phyloP scores from a whole-genome alignment of 2,113 vertebrate genomes.

The Pachypanchax playfairii region DNA sequence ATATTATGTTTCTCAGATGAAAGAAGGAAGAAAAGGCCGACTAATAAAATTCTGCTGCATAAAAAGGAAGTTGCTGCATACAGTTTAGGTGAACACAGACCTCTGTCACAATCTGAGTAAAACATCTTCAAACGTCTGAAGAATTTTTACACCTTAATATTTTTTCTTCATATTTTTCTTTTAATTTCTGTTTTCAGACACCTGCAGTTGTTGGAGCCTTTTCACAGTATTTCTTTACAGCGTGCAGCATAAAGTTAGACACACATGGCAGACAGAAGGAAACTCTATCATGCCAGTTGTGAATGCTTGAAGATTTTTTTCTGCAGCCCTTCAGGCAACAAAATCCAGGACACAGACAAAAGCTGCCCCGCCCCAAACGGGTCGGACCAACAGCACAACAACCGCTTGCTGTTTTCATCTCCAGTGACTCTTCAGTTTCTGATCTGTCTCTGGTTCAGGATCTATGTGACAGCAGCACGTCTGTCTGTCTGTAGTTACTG shows the following conservation, averaged over 20 bases:
- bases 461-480: slow-evolving; percentile 1
- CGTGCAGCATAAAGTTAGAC: slow-evolving; percentile 24
- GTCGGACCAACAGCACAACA: slow-evolving; percentile 7
- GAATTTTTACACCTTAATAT: too few species aligned
- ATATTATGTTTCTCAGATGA: too few species aligned
- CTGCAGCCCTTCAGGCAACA: slow-evolving; percentile 40
- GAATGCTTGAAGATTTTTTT: slow-evolving; percentile 33
- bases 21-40: too few species aligned
- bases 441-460: slow-evolving; percentile 9
- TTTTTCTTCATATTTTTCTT: not conserved
- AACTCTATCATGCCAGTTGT: slow-evolving; percentile 56
- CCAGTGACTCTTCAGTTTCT: too few species aligned
- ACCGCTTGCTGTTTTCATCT: slow-evolving; percentile 21
- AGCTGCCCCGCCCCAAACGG: slow-evolving; percentile 50
- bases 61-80: too few species aligned
- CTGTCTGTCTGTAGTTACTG: slow-evolving; percentile 16
- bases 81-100: too few species aligned
- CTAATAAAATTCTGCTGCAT: too few species aligned
- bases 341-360: slow-evolving; percentile 59
- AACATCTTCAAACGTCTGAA: too few species aligned
- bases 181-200: not conserved
- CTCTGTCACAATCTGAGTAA: too few species aligned
- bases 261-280: slow-evolving; percentile 66
- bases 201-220: too few species aligned
- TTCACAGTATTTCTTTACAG: not conserved